Conservation (phyloP, 2,113 vertebrate genomes). For the Aegithalos caudatus region DNA sequence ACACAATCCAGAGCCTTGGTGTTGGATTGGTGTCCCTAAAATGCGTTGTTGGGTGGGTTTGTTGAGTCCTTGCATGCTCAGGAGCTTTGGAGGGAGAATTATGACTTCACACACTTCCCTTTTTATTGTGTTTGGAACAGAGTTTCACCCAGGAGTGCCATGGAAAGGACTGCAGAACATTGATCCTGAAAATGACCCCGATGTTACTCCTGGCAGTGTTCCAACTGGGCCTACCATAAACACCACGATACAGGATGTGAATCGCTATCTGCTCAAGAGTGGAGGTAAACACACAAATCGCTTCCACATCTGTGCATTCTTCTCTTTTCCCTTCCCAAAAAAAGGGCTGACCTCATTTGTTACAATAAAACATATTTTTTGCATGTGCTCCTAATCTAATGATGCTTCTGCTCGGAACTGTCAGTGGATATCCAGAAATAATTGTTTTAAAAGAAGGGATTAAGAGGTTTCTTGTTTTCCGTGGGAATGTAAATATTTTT, state of each 20-base stretch:
- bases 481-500: not conserved
- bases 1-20: not conserved
- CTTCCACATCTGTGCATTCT: not conserved
- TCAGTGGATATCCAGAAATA: not conserved
- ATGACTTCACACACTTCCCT: not conserved
- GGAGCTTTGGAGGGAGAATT: not conserved
- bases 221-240: constrained; percentile 96
- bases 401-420: not conserved
- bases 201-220: constrained; percentile 97
- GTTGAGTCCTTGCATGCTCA: not conserved
- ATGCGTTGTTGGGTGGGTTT: rapidly evolving
- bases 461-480: not conserved
- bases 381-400: not conserved
- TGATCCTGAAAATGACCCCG: constrained; percentile 96
- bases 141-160: constrained; percentile 97
- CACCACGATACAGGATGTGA: constrained; percentile 97
- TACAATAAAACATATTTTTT: not conserved
- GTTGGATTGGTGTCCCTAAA: not conserved
- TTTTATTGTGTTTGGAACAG: constrained; percentile 63
- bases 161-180: constrained; percentile 99
- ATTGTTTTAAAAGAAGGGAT: not conserved
- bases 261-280: constrained; percentile 95
- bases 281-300: constrained; percentile 77
- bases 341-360: not conserved
- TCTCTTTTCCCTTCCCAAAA: not conserved